These are phyloP conservation scores for Corythornis leucogaster DNA, from an alignment of 2,797 vertebrate species.

Conservation along the genomic window DNA sequence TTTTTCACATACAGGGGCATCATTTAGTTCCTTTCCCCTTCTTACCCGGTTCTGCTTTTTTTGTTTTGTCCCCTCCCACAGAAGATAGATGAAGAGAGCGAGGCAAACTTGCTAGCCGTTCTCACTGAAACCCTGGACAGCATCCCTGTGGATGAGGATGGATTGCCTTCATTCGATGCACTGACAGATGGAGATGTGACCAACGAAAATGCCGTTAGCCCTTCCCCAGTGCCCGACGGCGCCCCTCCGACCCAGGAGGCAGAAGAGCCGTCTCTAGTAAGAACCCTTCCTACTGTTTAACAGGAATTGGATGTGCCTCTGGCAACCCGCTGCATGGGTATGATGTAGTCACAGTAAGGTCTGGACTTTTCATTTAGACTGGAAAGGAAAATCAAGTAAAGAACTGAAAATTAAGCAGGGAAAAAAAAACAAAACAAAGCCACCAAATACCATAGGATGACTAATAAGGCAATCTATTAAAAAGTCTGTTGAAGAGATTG, in stretches of 20 bases:
- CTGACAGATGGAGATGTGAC: slow-evolving; percentile 99
- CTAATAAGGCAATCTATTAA: slow-evolving; percentile 3
- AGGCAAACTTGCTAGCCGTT: slow-evolving; percentile 98
- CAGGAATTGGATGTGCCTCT: slow-evolving; percentile 78
- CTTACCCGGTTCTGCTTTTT: not conserved
- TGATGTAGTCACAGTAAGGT: slow-evolving; percentile 78
- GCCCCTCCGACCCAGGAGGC: slow-evolving; percentile 92
- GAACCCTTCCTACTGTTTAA: slow-evolving; percentile 83
- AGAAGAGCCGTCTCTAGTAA: slow-evolving; percentile 99
- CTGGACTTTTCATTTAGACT: slow-evolving; percentile 72
- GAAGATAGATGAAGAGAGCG: slow-evolving; percentile 99
- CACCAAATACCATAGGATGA: not conserved
- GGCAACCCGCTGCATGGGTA: slow-evolving; percentile 78
- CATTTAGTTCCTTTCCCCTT: not conserved
- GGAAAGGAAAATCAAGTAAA: slow-evolving; percentile 42
- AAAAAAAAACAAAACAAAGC: rapidly evolving
- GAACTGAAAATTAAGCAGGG: not conserved
- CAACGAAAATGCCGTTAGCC: slow-evolving; percentile 94
- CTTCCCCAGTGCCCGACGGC: slow-evolving; percentile 93
- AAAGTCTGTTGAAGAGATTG: slow-evolving; percentile 19
- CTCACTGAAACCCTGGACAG: slow-evolving; percentile 99
- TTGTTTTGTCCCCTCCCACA: slow-evolving; percentile 55
- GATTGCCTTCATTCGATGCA: slow-evolving; percentile 98
- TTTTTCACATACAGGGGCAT: not conserved
- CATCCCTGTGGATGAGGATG: slow-evolving; percentile 99